These are phyloP conservation scores for Ophion ventricosus DNA, from an alignment of 2,888 invertebrate genomes.

Conservation along the genomic window DNA sequence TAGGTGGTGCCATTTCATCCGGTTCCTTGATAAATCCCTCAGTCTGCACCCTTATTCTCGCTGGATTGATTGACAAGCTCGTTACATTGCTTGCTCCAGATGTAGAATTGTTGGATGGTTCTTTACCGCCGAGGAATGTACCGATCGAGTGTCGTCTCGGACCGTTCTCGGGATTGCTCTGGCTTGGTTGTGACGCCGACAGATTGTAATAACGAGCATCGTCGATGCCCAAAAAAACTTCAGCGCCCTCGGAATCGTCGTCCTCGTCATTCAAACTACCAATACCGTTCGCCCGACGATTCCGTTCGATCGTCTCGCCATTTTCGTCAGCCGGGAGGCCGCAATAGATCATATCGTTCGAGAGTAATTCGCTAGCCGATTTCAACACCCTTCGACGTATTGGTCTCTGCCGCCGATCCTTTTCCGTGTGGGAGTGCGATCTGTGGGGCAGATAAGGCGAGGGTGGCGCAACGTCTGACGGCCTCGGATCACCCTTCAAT, in stretches of 20 bases:
- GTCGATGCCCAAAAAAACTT: conserved; percentile 86
- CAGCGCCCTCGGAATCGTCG: conserved; percentile 83
- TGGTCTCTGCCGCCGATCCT: conserved; percentile 72
- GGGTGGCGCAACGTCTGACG: conserved; percentile 88
- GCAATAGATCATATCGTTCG: conserved; percentile 79
- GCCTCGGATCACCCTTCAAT: conserved; percentile 88
- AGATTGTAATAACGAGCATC: conserved; percentile 85
- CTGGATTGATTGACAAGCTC: conserved; percentile 36
- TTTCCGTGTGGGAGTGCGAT: conserved; percentile 80
- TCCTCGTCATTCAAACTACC: conserved; percentile 72
- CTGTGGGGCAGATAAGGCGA: conserved; percentile 80
- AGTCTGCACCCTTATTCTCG: conserved; percentile 66
- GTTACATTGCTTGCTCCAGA: conserved; percentile 9
- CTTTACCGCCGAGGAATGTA: conserved; percentile 84
- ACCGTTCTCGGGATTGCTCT: conserved; percentile 82
- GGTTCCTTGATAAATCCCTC: conserved; percentile 85
- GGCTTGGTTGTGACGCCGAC: conserved; percentile 79
- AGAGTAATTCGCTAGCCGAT: conserved; percentile 80
- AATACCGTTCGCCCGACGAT: conserved; percentile 68
- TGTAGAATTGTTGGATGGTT: conserved; percentile 73
- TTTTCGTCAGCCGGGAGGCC: conserved; percentile 71
- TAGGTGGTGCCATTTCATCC: conserved; percentile 85
- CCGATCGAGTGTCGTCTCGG: conserved; percentile 88
- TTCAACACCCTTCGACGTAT: conserved; percentile 76
- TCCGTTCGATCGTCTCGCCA: conserved; percentile 58